phyloP scores from a whole-genome alignment of 2,888 invertebrate species.

The Arrhopalites spinosus region DNA sequence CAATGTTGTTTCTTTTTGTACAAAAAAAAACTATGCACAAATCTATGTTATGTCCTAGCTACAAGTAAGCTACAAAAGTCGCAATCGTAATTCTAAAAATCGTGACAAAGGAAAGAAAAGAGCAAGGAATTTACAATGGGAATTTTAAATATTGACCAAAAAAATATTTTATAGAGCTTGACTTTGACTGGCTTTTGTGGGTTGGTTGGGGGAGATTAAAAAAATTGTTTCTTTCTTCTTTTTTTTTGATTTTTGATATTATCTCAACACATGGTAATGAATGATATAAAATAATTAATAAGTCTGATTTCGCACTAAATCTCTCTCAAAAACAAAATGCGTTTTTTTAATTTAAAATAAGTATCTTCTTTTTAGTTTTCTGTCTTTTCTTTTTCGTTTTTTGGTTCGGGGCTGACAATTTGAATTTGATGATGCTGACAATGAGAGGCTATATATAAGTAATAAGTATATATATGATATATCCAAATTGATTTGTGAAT shows the following conservation, averaged over 20 bases:
- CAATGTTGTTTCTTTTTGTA: too few relatives aligned
- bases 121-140: not conserved
- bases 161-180: conserved; percentile 22
- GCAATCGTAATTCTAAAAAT: not conserved
- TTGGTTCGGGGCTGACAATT: not conserved
- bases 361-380: not conserved
- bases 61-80: too few relatives aligned
- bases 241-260: too few relatives aligned
- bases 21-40: too few relatives aligned
- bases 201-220: conserved; percentile 23
- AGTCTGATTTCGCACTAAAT: conserved; percentile 11
- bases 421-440: too few relatives aligned
- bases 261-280: too few relatives aligned
- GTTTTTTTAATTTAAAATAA: not conserved
- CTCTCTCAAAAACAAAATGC: too few relatives aligned
- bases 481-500: not conserved
- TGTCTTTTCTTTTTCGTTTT: not conserved
- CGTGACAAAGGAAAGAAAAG: not conserved
- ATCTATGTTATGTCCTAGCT: too few relatives aligned
- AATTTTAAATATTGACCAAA: not conserved
- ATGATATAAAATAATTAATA: too few relatives aligned
- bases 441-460: not conserved
- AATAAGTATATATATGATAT: not conserved
- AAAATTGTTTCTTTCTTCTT: too few relatives aligned
- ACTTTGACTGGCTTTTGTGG: conserved; percentile 34